phyloP scores from a whole-genome alignment of 2,888 invertebrate species.

The Leucophenga maculata region DNA sequence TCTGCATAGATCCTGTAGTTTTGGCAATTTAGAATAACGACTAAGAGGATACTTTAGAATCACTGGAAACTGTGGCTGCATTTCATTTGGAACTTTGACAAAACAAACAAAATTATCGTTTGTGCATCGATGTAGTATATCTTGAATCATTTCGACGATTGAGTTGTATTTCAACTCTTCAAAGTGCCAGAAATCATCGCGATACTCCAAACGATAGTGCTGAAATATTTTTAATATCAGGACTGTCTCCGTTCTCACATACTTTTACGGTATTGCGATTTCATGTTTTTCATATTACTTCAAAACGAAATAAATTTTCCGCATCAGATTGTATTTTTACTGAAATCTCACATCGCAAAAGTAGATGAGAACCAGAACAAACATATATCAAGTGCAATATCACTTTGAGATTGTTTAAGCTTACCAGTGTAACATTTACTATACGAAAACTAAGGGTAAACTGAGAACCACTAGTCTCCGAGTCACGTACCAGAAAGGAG shows the following conservation, averaged over 20 bases:
- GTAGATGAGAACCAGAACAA: no score
- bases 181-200: conserved; percentile 73
- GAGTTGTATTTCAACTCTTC: conserved; percentile 72
- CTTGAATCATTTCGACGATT: conserved; percentile 81
- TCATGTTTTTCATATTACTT: no score
- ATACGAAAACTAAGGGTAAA: conserved; percentile 83
- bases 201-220: conserved; percentile 83
- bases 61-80: conserved; percentile 82
- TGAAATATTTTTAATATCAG: no score
- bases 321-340: no score
- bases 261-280: no score
- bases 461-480: conserved; percentile 76
- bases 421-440: conserved; percentile 76
- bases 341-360: no score
- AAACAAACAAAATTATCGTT: conserved; percentile 81
- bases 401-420: no score
- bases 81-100: conserved; percentile 78
- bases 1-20: conserved; percentile 82
- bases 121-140: conserved; percentile 81
- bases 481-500: conserved; percentile 85
- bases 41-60: conserved; percentile 83
- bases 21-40: conserved; percentile 80
- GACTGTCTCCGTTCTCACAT: no score
- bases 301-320: no score
- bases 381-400: no score